A percentile compares a stretch with the other conserved stretches of the same genome.
Conservation (phyloP, 2,113 vertebrate genomes). For the Onychorhynchus coronatus region DNA sequence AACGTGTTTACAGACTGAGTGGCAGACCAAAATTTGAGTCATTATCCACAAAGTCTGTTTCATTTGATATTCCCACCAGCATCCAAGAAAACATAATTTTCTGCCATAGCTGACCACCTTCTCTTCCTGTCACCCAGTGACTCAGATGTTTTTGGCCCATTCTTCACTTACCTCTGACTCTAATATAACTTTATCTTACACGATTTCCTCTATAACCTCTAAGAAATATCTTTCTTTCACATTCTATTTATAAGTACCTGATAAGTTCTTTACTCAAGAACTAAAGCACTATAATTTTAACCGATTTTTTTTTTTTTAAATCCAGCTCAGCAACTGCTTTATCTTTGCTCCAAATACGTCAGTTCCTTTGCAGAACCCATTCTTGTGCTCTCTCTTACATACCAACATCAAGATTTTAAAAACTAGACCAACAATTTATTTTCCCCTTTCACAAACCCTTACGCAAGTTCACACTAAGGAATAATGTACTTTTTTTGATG, state of each 20-base stretch:
- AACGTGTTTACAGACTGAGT: neutral
- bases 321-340: neutral
- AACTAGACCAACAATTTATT: neutral
- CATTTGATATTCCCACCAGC: neutral
- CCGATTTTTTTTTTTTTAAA: neutral
- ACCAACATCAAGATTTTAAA: neutral
- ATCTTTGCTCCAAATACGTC: neutral
- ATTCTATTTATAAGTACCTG: neutral
- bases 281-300: neutral
- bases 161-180: neutral
- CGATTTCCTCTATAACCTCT: neutral
- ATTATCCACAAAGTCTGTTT: conserved; percentile 27
- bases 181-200: neutral
- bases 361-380: neutral
- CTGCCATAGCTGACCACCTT: neutral
- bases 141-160: neutral
- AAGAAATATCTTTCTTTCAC: neutral
- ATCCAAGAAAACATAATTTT: neutral
- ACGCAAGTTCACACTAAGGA: neutral
- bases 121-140: neutral
- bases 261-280: neutral
- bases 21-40: conserved; percentile 39
- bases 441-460: neutral
- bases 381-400: neutral
- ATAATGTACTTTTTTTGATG: neutral